Conservation (phyloP, 1,140 invertebrate genomes). For the Diachasma alloeum region DNA sequence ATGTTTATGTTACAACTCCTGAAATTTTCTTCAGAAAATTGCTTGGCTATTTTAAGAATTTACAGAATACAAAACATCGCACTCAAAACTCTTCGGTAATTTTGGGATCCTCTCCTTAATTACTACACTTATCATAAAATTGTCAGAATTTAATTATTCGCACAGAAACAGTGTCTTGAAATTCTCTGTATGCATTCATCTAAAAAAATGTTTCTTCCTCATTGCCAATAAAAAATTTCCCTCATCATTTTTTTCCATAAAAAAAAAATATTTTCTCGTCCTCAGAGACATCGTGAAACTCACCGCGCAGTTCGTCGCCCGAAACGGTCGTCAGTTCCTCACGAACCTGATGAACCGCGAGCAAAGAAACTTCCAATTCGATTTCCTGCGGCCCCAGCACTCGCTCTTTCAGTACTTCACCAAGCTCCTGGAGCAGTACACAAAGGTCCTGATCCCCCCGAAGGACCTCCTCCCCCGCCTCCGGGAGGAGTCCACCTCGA, state of each 20-base stretch:
- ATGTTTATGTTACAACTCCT: no score
- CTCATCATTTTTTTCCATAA: neutral
- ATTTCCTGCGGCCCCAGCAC: conserved; percentile 98
- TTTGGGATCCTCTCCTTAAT: no score
- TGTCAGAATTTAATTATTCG: no score
- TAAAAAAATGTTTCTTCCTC: no score
- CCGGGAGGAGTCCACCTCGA: conserved; percentile 79
- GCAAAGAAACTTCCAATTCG: conserved; percentile 98
- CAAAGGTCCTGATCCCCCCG: conserved; percentile 92
- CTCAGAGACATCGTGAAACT: conserved; percentile 95
- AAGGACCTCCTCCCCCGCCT: conserved; percentile 88
- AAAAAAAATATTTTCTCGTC: conserved; percentile 40
- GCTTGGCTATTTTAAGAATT: no score
- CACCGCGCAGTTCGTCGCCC: conserved; percentile 98
- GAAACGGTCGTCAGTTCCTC: conserved; percentile 97
- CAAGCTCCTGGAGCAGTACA: conserved; percentile 97
- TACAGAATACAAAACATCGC: no score
- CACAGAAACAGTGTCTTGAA: no score
- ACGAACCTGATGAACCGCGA: conserved; percentile 99
- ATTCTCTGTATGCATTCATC: no score
- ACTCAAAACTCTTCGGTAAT: no score
- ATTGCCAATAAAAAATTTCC: no score
- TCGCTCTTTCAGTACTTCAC: conserved; percentile 99
- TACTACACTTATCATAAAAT: no score
- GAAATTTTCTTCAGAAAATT: no score